Percentiles rank a stretch among this genome's conserved stretches.
Evolutionary conservation across 2,888 invertebrate genomes (phyloP).

Genomic region (Cabera pusaria): DNA sequence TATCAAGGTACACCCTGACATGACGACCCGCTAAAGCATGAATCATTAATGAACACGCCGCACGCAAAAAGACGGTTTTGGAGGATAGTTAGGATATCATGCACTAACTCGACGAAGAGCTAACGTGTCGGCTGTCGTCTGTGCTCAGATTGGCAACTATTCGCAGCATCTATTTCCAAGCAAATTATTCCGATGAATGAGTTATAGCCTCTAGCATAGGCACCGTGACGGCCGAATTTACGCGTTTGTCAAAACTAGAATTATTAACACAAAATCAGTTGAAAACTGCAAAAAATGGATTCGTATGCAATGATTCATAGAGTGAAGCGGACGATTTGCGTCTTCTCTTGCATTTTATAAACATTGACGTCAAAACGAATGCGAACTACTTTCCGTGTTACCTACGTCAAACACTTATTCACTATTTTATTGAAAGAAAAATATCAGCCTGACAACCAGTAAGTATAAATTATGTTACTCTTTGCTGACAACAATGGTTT

Average conservation of each 20-base stretch:
- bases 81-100: constrained; percentile 34
- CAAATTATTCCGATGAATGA: constrained; percentile 57
- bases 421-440: constrained; percentile 23
- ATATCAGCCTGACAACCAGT: constrained; percentile 9
- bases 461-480: too few species aligned
- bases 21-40: constrained; percentile 16
- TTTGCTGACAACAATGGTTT: constrained; percentile 22
- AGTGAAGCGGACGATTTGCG: constrained; percentile 34
- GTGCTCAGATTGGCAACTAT: constrained; percentile 49
- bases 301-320: constrained; percentile 51
- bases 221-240: constrained; percentile 40
- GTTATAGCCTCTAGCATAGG: constrained; percentile 39
- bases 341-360: constrained; percentile 53
- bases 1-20: constrained; percentile 13
- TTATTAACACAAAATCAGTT: constrained; percentile 38
- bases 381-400: constrained; percentile 43
- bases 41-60: too few species aligned
- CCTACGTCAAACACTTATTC: constrained; percentile 41
- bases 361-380: constrained; percentile 59
- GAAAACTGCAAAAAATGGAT: constrained; percentile 36
- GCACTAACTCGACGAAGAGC: constrained; percentile 32
- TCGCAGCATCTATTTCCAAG: constrained; percentile 46
- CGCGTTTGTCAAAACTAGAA: constrained; percentile 60
- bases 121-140: constrained; percentile 29
- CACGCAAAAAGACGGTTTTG: too few species aligned